These are phyloP conservation scores for Poicephalus gulielmi DNA, from an alignment of 2,113 vertebrate genomes.

Conservation along the genomic window DNA sequence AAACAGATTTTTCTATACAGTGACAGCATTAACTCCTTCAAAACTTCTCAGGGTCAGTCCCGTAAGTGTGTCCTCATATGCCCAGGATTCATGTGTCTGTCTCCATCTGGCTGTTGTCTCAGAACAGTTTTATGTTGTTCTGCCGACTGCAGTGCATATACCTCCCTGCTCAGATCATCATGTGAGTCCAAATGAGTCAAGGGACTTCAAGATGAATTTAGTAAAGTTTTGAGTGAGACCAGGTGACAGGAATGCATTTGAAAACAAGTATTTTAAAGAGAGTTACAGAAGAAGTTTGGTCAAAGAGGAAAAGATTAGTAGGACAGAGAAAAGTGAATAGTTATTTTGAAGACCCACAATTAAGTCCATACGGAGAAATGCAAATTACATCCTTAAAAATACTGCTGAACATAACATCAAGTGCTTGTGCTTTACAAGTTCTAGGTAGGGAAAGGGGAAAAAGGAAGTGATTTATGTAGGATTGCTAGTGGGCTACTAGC, in stretches of 20 bases:
- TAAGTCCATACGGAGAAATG: background rate
- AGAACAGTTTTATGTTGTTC: conserved; percentile 37
- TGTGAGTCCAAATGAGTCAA: background rate
- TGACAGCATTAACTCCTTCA: conserved; percentile 11
- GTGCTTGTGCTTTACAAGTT: background rate
- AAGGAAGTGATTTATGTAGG: background rate
- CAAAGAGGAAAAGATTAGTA: background rate
- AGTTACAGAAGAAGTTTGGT: background rate
- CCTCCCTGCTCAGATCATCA: background rate
- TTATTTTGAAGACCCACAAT: background rate
- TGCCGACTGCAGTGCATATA: background rate
- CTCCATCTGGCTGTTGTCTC: conserved; percentile 44
- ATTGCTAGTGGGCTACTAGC: background rate
- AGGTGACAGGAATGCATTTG: background rate
- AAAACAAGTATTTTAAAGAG: background rate
- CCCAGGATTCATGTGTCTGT: background rate
- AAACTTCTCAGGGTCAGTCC: conserved; percentile 4
- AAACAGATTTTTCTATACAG: conserved; percentile 25
- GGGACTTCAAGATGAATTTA: background rate
- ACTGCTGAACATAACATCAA: background rate
- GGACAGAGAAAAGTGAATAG: background rate
- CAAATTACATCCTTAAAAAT: background rate
- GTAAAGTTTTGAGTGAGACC: background rate
- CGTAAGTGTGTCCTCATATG: conserved; percentile 10
- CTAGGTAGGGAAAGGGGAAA: background rate